Conservation (phyloP, 2,113 vertebrate genomes). For the Brachyhypopomus gauderio region DNA sequence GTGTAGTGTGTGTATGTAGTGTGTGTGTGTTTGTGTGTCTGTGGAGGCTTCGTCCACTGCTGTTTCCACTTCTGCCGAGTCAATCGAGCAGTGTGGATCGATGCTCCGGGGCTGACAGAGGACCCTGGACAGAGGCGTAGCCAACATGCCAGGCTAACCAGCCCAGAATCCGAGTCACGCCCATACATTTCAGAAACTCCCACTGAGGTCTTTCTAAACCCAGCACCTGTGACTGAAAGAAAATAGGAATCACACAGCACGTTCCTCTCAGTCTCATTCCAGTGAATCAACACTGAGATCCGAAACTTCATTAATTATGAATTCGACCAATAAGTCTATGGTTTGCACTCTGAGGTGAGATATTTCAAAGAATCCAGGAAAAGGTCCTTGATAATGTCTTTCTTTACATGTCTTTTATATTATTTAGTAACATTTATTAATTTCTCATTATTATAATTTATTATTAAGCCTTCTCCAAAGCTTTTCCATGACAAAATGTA, state of each 20-base stretch:
- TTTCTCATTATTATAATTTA: not conserved
- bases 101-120: conserved; percentile 18
- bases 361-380: not conserved
- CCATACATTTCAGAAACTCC: not conserved
- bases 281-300: not conserved
- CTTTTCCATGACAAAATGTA: conserved; percentile 47
- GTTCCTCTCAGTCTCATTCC: not conserved
- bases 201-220: not conserved
- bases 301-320: not conserved
- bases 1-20: no score
- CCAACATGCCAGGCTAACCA: not conserved
- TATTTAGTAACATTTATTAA: no score
- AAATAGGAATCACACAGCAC: not conserved
- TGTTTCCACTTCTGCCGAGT: conserved; percentile 1
- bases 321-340: not conserved
- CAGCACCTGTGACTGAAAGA: not conserved
- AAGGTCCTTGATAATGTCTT: not conserved
- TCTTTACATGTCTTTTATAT: not conserved
- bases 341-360: not conserved
- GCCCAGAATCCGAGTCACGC: conserved; percentile 4
- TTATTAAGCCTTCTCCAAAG: conserved; percentile 15
- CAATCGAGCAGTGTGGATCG: conserved; percentile 29
- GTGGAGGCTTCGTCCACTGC: conserved; percentile 12
- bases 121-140: not conserved
- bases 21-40: conserved; percentile 3